Base-by-base conservation (phyloP, 2,113 vertebrate genomes). In the Mobula birostris region DNA sequence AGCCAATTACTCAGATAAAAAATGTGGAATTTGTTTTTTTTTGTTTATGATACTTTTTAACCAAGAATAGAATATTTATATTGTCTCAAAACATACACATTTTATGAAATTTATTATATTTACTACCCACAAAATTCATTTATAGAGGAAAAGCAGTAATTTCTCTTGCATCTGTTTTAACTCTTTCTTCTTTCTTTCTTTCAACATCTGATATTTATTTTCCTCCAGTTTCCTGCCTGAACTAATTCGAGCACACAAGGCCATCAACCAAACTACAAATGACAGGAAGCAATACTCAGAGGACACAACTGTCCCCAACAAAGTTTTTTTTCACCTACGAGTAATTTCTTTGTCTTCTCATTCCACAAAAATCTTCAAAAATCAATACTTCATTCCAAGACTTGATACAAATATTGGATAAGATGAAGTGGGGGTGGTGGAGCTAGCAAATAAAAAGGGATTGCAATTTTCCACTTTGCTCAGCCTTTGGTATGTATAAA, bases 291-390 rank as follows among this genome's bases (percentile, higher is more conserved):
- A 93, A 93, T 93, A 93, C 36, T 93, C 68, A 1, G 68, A 56
- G 36, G 70, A 93, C 91, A 95, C 94, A 94, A 96, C 94, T 19
- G 61, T 95, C 94, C 94, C 95, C 95, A 95, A 95, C 96, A 94
- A 94, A 94, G 87, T 95, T 96, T 94, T 94, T 94, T 96, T 94
- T 94, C 91, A 93, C 92, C 95, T 61, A 95, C 95, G 95, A 77
- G 95, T 96, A 95, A 96, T 95, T 96, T 95, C 0, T 94, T 96
- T 96, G 95, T 95, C 95, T 95, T 96, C 95, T 95, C 95, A 95
- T 95, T 95, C 94, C 94, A 95, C 95, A 96, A 95, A 95, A 96
- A 96, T 95, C 95, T 94, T 66, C 94, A 94, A 94, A 96, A 96
- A 96, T 96, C 96, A 95, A 96, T 96, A 95, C 87, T 80, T 94